phyloP scores from a whole-genome alignment of 2,113 vertebrate species.

The Polypterus bichir region DNA sequence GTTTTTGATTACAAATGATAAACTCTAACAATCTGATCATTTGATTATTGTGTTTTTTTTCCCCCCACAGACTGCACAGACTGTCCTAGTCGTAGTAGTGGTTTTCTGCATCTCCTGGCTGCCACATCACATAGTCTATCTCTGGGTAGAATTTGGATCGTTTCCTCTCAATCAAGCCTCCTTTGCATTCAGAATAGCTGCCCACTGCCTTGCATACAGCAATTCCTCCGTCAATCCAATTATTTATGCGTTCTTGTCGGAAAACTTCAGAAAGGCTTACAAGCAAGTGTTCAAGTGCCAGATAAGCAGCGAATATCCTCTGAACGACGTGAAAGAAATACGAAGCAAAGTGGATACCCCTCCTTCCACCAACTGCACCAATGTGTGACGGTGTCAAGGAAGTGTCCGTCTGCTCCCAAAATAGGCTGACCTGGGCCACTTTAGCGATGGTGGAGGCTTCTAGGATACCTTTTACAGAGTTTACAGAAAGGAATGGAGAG shows the following conservation, averaged over 20 bases:
- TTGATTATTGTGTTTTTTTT: neutral
- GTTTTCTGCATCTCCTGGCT: constrained; percentile 96
- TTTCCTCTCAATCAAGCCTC: constrained; percentile 90
- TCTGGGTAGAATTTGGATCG: constrained; percentile 87
- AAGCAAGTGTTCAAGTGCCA: constrained; percentile 87
- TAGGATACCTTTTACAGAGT: too few relatives aligned
- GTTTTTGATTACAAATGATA: too few relatives aligned
- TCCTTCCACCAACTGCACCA: constrained; percentile 80
- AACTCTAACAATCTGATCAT: neutral
- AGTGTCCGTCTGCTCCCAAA: too few relatives aligned
- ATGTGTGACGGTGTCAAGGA: constrained; percentile 50
- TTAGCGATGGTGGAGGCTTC: too few relatives aligned
- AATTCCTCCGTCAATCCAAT: constrained; percentile 95
- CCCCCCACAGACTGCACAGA: constrained; percentile 78
- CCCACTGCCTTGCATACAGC: constrained; percentile 94
- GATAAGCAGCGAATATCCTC: constrained; percentile 36
- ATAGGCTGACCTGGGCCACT: too few relatives aligned
- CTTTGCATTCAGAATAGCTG: constrained; percentile 72
- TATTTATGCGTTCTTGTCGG: constrained; percentile 90
- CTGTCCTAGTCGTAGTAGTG: constrained; percentile 88
- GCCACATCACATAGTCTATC: constrained; percentile 80
- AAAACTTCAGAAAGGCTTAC: constrained; percentile 94
- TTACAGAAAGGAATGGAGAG: too few relatives aligned
- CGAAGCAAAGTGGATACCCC: constrained; percentile 69
- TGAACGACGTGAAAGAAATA: constrained; percentile 59